Percentiles rank a stretch among this genome's conserved stretches.
Evolutionary conservation across 2,113 vertebrate genomes (phyloP).

Genomic region (Gallinago paraguaiae): DNA sequence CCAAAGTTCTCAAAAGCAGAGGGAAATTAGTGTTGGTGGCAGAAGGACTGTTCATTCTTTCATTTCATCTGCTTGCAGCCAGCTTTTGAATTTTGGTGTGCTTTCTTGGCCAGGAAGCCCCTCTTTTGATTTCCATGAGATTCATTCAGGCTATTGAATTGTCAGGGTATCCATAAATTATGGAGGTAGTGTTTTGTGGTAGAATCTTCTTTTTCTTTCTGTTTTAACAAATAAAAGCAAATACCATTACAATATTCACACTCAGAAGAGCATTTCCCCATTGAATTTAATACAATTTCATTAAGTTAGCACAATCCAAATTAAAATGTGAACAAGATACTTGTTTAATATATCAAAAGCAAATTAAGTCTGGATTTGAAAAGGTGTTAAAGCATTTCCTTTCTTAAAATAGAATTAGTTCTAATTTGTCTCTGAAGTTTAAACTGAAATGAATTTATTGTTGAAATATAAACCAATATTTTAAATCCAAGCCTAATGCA

Average conservation of each 20-base stretch:
- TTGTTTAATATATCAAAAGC: conserved; percentile 33
- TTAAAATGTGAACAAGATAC: conserved; percentile 19
- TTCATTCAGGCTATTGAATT: neutral
- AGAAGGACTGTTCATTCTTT: neutral
- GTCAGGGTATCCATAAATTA: neutral
- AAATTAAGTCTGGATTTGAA: conserved; percentile 37
- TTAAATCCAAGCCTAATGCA: neutral
- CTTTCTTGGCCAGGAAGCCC: neutral
- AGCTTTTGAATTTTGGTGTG: neutral
- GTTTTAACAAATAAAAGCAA: neutral
- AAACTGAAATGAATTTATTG: neutral
- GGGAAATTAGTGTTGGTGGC: neutral
- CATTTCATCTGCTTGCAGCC: neutral
- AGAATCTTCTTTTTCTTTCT: neutral
- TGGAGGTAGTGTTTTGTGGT: neutral
- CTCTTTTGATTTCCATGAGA: neutral
- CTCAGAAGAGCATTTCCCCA: neutral
- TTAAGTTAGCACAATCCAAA: conserved; percentile 4
- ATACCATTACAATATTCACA: neutral
- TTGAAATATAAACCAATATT: neutral
- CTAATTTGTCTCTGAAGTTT: conserved; percentile 18
- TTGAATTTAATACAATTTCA: neutral
- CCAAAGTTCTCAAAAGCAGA: neutral
- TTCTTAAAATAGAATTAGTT: conserved; percentile 37
- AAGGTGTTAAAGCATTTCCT: conserved; percentile 19